phyloP scores from a whole-genome alignment of 2,888 invertebrate species.

The Tenthredo amoena region DNA sequence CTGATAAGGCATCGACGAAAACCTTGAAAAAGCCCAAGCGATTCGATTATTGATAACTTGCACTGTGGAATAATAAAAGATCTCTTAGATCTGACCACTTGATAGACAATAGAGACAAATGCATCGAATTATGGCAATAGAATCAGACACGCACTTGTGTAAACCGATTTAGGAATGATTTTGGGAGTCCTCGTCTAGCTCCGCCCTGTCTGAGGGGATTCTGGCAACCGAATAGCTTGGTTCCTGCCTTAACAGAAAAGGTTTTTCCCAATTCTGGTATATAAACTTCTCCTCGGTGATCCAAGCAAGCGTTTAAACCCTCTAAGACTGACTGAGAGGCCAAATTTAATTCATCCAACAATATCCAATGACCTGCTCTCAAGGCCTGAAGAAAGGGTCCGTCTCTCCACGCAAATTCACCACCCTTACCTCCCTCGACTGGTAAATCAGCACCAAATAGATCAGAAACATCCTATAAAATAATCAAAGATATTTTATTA shows the following conservation, averaged over 20 bases:
- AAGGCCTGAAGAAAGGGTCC: constrained; percentile 97
- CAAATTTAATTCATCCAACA: constrained; percentile 98
- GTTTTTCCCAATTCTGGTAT: constrained; percentile 96
- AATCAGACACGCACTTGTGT: constrained; percentile 85
- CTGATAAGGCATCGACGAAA: constrained; percentile 80
- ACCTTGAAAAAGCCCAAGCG: constrained; percentile 76
- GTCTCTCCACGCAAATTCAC: constrained; percentile 97
- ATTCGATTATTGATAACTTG: not conserved
- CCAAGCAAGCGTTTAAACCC: constrained; percentile 98
- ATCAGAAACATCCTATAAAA: constrained; percentile 93
- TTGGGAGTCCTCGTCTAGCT: constrained; percentile 95
- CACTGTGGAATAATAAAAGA: too few relatives aligned
- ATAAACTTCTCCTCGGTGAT: constrained; percentile 97
- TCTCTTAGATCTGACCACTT: not conserved
- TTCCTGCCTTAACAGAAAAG: constrained; percentile 88
- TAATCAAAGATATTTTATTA: constrained; percentile 45
- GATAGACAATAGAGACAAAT: not conserved
- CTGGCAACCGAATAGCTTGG: constrained; percentile 97
- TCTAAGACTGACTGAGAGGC: constrained; percentile 99
- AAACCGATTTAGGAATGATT: constrained; percentile 98
- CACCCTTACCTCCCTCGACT: constrained; percentile 90
- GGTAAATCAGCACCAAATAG: constrained; percentile 99
- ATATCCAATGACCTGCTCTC: constrained; percentile 96
- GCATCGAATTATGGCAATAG: not conserved
- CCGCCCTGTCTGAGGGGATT: constrained; percentile 98